Evolutionary conservation across 2,113 vertebrate species (phyloP).

Genomic region (Antechinus flavipes): DNA sequence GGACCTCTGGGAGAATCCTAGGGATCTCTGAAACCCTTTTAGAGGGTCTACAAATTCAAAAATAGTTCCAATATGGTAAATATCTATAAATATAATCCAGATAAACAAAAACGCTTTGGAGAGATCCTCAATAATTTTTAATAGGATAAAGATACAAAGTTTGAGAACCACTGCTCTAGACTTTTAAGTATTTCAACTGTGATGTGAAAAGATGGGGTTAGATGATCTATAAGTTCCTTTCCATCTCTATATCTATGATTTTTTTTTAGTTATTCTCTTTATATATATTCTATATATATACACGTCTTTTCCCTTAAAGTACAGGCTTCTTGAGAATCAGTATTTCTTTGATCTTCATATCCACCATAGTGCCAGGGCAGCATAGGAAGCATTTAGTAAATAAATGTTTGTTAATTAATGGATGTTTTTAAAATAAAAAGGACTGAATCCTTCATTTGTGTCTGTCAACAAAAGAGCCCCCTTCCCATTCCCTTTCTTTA

Average conservation of each 20-base stretch:
- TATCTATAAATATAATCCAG: too few species aligned
- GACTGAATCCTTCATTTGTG: neutral
- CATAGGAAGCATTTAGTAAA: neutral
- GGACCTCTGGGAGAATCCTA: too few species aligned
- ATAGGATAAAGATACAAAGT: too few species aligned
- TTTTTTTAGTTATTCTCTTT: neutral
- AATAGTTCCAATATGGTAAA: too few species aligned
- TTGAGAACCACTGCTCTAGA: neutral
- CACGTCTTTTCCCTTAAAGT: neutral
- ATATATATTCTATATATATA: neutral
- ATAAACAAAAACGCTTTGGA: too few species aligned
- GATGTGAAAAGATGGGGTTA: neutral
- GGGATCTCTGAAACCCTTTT: too few species aligned
- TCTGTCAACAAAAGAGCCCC: neutral
- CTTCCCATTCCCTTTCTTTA: neutral
- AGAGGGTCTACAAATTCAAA: too few species aligned
- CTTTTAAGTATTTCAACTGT: neutral
- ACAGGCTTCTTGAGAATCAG: neutral
- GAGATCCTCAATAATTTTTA: too few species aligned
- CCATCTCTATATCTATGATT: neutral
- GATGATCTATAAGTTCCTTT: neutral
- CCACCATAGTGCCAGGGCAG: neutral
- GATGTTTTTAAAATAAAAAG: slow-evolving; percentile 16
- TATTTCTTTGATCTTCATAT: neutral
- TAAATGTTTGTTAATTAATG: neutral